Evolutionary conservation across 2,113 vertebrate species (phyloP), one percentile per base, ranked within the genome.

Genomic region (Noctilio leporinus): DNA sequence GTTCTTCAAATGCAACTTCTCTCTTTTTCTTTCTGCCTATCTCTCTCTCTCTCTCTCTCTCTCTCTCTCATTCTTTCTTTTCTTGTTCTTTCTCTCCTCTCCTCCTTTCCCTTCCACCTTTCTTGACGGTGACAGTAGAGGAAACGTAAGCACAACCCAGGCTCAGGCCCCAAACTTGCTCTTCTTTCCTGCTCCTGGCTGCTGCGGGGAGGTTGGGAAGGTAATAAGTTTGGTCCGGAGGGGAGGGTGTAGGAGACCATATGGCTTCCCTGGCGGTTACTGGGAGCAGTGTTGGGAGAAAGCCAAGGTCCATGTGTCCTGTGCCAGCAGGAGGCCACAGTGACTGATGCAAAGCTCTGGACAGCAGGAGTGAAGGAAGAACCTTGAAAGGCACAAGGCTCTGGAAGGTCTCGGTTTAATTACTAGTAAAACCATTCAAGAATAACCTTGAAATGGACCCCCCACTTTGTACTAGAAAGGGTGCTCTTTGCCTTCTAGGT

Each of bases 1-100:
- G 91, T 96, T 98, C 96, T 98, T 98, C 96, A 98, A 98, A 94
- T 92, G 96, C 82, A 72, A 1, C 17, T 30, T 72, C 16, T 80
- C 35, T 73, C 28, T 22, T 12, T 45, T 2, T 55, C 24, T 91
- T 10, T 73, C 16, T 30, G 49, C 30, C 45, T 20, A 4, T 47
- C 12, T 4, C 2, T 20, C 14, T 53, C 16, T 38, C 10, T 20
- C 6, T 30, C 22, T 47, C 43, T 49, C 10, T 51, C 0, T 5
- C 3, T 47, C 17, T 64, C 24, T 19, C 12, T 26, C 45, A 30
- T 9, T 77, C 24, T 24, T 20, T 33, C 24, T 49, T 38, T 38
- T 5, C 0, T 7, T 4, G n/a, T 16, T 57, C 26, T 19, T 10
- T 28, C 47, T 77, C 33, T 30, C 24, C 2, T 40, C 26, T 22